Conservation (phyloP, 2,797 vertebrate genomes). For the Podarcis siculus region DNA sequence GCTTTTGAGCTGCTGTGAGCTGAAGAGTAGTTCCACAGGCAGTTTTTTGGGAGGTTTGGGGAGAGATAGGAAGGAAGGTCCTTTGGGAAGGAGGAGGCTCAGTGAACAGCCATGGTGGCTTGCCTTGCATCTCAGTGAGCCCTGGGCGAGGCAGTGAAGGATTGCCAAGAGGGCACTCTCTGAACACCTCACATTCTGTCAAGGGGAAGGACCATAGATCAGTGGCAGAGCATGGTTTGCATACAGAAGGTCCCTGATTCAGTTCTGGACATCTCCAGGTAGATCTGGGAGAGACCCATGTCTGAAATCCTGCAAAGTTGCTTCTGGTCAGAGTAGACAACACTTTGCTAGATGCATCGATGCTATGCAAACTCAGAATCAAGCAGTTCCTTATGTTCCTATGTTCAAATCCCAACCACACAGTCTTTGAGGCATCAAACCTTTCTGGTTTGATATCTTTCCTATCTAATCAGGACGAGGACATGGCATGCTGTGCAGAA, state of each 20-base stretch:
- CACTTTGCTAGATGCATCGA: no score
- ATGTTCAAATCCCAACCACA: background rate
- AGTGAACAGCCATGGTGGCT: conserved; percentile 47
- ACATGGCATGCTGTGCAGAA: conserved; percentile 36
- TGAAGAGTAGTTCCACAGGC: conserved; percentile 73
- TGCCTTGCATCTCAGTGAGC: conserved; percentile 72
- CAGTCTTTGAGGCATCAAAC: conserved; percentile 15
- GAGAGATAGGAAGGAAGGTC: conserved; percentile 62
- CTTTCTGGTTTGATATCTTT: background rate
- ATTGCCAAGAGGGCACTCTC: conserved; percentile 24
- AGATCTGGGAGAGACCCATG: no score
- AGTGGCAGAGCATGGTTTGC: no score
- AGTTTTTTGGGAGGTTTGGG: conserved; percentile 56
- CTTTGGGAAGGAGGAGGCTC: conserved; percentile 68
- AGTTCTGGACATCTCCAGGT: no score
- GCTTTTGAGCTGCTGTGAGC: conserved; percentile 74
- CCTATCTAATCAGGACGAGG: background rate
- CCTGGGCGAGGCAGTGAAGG: conserved; percentile 39
- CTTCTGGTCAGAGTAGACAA: no score
- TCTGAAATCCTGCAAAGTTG: no score
- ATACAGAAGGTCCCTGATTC: no score
- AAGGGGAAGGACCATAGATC: background rate
- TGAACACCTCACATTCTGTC: background rate
- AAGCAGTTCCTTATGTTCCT: no score
- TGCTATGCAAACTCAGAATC: no score